Evolutionary conservation across 2,888 invertebrate species (phyloP).

Genomic region (Phengaris alcon): DNA sequence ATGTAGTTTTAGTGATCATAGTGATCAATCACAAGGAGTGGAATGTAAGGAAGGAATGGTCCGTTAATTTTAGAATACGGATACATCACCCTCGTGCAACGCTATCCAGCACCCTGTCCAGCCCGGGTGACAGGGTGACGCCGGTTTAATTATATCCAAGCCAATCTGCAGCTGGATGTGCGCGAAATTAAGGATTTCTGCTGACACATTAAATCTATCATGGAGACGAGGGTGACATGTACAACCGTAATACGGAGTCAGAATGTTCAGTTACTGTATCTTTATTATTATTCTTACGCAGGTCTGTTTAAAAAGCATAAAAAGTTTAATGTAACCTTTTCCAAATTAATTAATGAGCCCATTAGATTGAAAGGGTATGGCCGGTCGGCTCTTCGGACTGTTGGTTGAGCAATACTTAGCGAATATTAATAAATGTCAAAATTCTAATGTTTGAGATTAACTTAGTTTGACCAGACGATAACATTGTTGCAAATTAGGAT

Average conservation of each 20-base stretch:
- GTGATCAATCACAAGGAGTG: too few relatives aligned
- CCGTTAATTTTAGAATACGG: constrained; percentile 7
- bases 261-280: neutral
- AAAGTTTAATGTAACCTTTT: neutral
- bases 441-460: neutral
- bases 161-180: constrained; percentile 6
- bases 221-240: neutral
- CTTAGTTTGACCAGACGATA: neutral
- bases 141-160: constrained; percentile 14
- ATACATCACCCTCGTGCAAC: neutral
- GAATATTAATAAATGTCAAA: neutral
- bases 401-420: neutral
- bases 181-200: constrained; percentile 4
- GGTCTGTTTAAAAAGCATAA: neutral
- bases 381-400: neutral
- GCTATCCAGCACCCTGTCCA: neutral
- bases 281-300: too few relatives aligned
- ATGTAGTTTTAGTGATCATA: neutral
- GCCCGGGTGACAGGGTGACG: neutral
- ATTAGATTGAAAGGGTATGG: neutral
- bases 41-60: neutral
- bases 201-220: neutral
- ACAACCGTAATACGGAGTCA: neutral
- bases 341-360: neutral
- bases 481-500: neutral